phyloP scores from a whole-genome alignment of 2,113 vertebrate genomes.

The Felis chaus region DNA sequence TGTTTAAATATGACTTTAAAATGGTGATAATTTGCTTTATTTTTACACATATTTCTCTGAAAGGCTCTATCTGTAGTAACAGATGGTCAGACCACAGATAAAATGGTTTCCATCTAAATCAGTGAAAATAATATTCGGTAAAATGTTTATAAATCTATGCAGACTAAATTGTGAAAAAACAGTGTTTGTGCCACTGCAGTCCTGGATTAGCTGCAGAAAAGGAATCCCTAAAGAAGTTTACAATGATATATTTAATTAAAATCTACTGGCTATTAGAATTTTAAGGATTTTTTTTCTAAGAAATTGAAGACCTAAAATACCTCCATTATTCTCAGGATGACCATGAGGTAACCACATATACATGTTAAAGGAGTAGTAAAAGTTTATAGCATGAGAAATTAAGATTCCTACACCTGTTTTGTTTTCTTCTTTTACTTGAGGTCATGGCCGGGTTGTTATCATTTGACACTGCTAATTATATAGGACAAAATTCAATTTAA shows the following conservation, averaged over 20 bases:
- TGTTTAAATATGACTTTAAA: neutral
- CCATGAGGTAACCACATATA: neutral
- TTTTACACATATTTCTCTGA: conserved; percentile 17
- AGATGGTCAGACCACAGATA: neutral
- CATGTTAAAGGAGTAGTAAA: neutral
- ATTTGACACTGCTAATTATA: neutral
- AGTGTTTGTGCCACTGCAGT: neutral
- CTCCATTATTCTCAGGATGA: neutral
- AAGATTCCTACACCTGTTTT: neutral
- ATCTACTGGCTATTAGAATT: neutral
- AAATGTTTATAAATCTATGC: neutral
- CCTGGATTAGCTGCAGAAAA: neutral
- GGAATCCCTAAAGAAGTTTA: neutral
- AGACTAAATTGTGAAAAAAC: neutral
- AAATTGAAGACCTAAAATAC: neutral
- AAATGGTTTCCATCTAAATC: neutral
- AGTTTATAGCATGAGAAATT: neutral
- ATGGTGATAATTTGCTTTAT: neutral
- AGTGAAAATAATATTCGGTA: neutral
- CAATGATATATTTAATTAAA: neutral
- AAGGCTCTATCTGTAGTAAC: neutral
- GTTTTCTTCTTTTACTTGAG: neutral
- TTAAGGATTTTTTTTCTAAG: conserved; percentile 2
- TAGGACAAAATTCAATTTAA: neutral
- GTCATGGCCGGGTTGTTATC: neutral